Conservation (phyloP, 2,888 invertebrate species). For the Hipparchia sbordonii region DNA sequence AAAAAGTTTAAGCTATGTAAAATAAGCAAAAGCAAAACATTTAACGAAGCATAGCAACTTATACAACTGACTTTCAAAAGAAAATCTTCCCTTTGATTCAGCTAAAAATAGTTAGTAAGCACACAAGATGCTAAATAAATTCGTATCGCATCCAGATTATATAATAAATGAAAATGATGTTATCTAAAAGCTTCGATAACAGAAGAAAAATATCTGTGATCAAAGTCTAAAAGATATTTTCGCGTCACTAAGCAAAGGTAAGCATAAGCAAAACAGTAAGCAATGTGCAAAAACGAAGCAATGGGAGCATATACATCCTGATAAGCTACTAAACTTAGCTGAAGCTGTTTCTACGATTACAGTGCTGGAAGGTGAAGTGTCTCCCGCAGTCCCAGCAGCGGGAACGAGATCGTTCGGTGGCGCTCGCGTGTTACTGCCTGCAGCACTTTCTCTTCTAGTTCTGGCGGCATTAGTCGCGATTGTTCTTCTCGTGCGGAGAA, state of each 20-base stretch:
- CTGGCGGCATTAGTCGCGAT: constrained; percentile 86
- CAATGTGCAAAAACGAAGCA: background rate
- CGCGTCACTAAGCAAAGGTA: too few species aligned
- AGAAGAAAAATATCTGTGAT: too few species aligned
- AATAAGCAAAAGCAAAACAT: too few species aligned
- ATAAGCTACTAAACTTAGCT: background rate
- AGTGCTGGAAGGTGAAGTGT: constrained; percentile 84
- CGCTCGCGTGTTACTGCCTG: constrained; percentile 85
- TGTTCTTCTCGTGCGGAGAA: constrained; percentile 87
- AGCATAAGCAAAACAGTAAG: too few species aligned
- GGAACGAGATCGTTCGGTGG: constrained; percentile 86
- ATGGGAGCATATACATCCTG: background rate
- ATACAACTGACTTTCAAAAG: too few species aligned
- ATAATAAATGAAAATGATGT: too few species aligned
- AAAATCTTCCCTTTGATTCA: background rate
- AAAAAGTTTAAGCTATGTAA: too few species aligned
- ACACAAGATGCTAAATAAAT: background rate
- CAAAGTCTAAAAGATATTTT: too few species aligned
- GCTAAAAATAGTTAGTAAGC: background rate
- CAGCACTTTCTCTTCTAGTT: constrained; percentile 86
- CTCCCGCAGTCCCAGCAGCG: constrained; percentile 86
- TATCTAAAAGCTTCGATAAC: too few species aligned
- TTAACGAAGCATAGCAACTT: too few species aligned
- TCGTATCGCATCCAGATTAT: background rate
- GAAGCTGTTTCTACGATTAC: constrained; percentile 28